A percentile compares a stretch with the other conserved stretches of the same genome.
These are phyloP conservation scores for Parazoanthus atlanticus DNA, from an alignment of 92 coral and sea anemone species.

Conservation along the genomic window DNA sequence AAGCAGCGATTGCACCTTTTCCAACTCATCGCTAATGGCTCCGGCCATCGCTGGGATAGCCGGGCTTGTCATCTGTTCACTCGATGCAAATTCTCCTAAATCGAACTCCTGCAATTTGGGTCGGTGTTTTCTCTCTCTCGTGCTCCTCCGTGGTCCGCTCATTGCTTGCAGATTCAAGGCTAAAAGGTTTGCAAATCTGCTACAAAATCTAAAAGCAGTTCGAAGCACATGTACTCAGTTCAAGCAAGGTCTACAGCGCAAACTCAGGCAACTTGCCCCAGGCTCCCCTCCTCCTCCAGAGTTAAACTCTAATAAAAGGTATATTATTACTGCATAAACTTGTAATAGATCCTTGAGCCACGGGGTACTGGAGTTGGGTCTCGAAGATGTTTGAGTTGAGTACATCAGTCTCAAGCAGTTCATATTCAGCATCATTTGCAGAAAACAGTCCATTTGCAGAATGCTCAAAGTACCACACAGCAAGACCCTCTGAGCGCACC, in stretches of 20 bases:
- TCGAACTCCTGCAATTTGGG: not conserved
- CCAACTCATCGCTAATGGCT: conserved; percentile 31
- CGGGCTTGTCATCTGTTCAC: not conserved
- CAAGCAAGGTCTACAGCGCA: conserved; percentile 9
- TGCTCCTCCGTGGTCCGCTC: conserved; percentile 7
- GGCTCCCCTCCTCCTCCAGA: conserved; percentile 7
- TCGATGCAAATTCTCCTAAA: not conserved
- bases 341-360: too few species aligned
- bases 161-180: not conserved
- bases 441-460: conserved; percentile 26
- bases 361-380: too few species aligned
- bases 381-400: too few species aligned
- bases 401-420: too few species aligned
- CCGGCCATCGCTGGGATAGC: conserved; percentile 15
- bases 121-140: not conserved
- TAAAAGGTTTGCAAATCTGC: not conserved
- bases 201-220: not conserved
- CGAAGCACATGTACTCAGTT: conserved; percentile 15
- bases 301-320: conserved; percentile 22
- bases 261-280: conserved; percentile 18
- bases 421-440: too few species aligned
- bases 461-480: conserved; percentile 34
- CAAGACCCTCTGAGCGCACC: conserved; percentile 30
- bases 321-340: not conserved
- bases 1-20: conserved; percentile 41